phyloP scores from a whole-genome alignment of 37 sponge, comb jelly and placozoan species.

The Bolinopsis microptera region DNA sequence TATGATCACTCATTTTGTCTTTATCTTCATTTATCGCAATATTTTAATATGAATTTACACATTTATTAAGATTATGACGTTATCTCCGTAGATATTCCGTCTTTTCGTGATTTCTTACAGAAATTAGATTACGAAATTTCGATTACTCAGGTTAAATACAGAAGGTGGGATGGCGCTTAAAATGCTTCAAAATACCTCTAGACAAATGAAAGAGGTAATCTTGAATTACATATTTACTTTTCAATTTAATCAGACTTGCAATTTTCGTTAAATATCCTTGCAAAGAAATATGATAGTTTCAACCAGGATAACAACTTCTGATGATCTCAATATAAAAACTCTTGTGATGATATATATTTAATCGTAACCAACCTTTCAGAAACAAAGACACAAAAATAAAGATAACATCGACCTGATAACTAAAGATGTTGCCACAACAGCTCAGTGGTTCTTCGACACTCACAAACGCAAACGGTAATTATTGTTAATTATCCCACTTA shows the following conservation, averaged over 20 bases:
- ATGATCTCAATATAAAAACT: too few species aligned
- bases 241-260: not conserved
- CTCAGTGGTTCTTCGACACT: not conserved
- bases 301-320: too few species aligned
- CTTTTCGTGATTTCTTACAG: too few species aligned
- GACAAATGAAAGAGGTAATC: not conserved
- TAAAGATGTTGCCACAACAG: not conserved
- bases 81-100: too few species aligned
- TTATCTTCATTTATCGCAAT: too few species aligned
- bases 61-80: too few species aligned
- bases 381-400: not conserved
- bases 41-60: too few species aligned
- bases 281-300: not conserved
- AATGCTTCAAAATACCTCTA: not conserved
- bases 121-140: too few species aligned
- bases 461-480: not conserved
- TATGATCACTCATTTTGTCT: too few species aligned
- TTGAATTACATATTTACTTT: not conserved
- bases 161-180: not conserved
- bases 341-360: too few species aligned
- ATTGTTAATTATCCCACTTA: too few species aligned
- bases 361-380: not conserved
- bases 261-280: too few species aligned
- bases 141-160: not conserved
- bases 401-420: constrained; percentile 8